Evolutionary conservation across 2,888 invertebrate species (phyloP).

Genomic region (Brenthis hecate): DNA sequence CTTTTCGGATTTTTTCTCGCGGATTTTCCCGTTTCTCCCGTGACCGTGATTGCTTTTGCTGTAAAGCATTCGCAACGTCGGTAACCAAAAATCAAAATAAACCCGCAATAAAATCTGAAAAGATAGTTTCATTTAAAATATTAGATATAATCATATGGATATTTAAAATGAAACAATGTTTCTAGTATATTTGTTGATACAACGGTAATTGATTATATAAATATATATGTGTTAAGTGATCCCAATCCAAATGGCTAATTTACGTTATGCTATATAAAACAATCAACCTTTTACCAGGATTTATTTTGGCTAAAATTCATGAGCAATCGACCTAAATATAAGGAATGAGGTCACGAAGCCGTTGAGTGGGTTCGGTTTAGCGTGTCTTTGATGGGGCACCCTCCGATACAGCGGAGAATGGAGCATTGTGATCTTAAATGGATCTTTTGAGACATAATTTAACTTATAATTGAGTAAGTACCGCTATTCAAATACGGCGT

Average conservation of each 20-base stretch:
- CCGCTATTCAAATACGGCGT: background rate
- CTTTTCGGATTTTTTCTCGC: no score
- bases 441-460: conserved; percentile 17
- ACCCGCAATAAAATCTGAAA: no score
- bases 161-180: no score
- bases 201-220: background rate
- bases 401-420: conserved; percentile 22
- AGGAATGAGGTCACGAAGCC: conserved; percentile 50
- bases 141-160: no score
- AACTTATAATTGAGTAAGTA: conserved; percentile 5
- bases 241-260: conserved; percentile 7
- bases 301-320: conserved; percentile 43
- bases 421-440: conserved; percentile 27
- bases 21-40: no score
- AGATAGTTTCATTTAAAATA: no score
- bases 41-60: no score
- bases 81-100: no score
- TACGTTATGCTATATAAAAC: background rate
- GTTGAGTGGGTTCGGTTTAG: conserved; percentile 46
- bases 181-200: no score
- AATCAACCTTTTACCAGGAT: conserved; percentile 13
- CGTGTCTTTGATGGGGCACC: conserved; percentile 49
- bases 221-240: background rate
- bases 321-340: conserved; percentile 63
- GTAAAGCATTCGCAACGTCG: no score